Percentiles rank a stretch among this genome's conserved stretches.
Evolutionary conservation across 2,888 invertebrate genomes (phyloP).

Genomic region (Acleris laterana): DNA sequence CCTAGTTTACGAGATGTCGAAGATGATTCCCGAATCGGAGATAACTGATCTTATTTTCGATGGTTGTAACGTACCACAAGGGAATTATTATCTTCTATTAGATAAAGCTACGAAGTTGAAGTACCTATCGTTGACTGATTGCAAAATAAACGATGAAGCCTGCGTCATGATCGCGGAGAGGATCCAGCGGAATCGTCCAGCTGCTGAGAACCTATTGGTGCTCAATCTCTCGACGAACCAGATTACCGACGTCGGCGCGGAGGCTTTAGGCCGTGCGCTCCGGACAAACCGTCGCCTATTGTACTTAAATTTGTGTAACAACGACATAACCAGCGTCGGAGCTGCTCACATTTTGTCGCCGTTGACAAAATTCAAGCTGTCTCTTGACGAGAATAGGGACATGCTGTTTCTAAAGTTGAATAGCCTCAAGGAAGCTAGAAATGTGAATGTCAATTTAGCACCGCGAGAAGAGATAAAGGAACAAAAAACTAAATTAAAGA

Average conservation of each 20-base stretch:
- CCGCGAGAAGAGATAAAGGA: no score
- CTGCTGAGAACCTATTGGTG: constrained; percentile 46
- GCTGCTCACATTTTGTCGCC: constrained; percentile 47
- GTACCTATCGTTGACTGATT: constrained; percentile 58
- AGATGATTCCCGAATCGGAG: constrained; percentile 55
- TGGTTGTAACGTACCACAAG: constrained; percentile 50
- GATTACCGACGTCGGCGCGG: constrained; percentile 56
- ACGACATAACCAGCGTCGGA: constrained; percentile 56
- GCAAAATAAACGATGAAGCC: constrained; percentile 51
- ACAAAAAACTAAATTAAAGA: no score
- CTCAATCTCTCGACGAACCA: constrained; percentile 59
- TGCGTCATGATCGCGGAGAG: constrained; percentile 51
- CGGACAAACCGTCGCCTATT: constrained; percentile 56
- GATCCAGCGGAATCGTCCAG: constrained; percentile 45
- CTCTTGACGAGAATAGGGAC: constrained; percentile 44
- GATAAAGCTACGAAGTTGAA: constrained; percentile 51
- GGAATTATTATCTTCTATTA: constrained; percentile 55
- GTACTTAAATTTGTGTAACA: constrained; percentile 60
- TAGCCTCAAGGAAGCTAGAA: background rate
- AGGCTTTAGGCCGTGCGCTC: constrained; percentile 49
- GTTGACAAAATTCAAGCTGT: constrained; percentile 54
- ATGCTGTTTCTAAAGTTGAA: constrained; percentile 41
- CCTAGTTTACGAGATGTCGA: constrained; percentile 53
- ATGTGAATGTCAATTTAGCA: no score
- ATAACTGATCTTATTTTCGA: constrained; percentile 63